Evolutionary conservation across 2,888 invertebrate species (phyloP), one percentile per base, ranked within the genome.

Genomic region (Gastracanthus pulcherrimus): DNA sequence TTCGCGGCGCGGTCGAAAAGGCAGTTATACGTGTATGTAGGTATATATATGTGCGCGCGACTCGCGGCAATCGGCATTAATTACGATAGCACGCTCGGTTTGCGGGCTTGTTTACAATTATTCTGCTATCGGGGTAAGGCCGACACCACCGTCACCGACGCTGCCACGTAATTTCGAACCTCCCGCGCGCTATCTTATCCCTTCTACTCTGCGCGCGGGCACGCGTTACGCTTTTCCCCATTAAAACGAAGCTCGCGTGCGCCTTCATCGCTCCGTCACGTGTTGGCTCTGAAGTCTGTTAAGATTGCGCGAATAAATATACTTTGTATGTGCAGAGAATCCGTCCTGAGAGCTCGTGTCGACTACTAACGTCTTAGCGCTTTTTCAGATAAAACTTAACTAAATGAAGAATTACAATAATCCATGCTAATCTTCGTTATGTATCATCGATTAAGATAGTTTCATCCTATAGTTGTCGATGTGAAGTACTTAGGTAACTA

Each of bases 11-110:
- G 45, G 48, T 29, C 31, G n/a, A n/a, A 60, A 29, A 45, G 7
- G 75, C 34, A n/a, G n/a, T n/a, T n/a, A n/a, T n/a, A n/a, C n/a
- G n/a, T n/a, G n/a, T n/a, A n/a, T n/a, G n/a, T n/a, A n/a, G n/a
- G n/a, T n/a, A n/a, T n/a, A n/a, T n/a, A n/a, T n/a, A n/a, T n/a
- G 36, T 85, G 85, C 85, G 84, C 83, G 81, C 84, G n/a, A n/a
- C n/a, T n/a, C 85, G 76, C 13, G 13, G 86, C 86, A 87, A 88
- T 88, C 89, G 88, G 87, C 88, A 88, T 89, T 89, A 88, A 89
- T 89, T 89, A 88, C 85, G 88, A 88, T 88, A 88, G 70, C 70
- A 70, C 82, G 86, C 85, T 81, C 69, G 83, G 83, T 74, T 83
- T 84, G 84, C 82, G 71, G 66, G 85, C 86, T 88, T 87, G 88